A percentile compares a stretch with the other conserved stretches of the same genome.
phyloP scores from a whole-genome alignment of 2,888 invertebrate species.

The Aphodius sticticus region DNA sequence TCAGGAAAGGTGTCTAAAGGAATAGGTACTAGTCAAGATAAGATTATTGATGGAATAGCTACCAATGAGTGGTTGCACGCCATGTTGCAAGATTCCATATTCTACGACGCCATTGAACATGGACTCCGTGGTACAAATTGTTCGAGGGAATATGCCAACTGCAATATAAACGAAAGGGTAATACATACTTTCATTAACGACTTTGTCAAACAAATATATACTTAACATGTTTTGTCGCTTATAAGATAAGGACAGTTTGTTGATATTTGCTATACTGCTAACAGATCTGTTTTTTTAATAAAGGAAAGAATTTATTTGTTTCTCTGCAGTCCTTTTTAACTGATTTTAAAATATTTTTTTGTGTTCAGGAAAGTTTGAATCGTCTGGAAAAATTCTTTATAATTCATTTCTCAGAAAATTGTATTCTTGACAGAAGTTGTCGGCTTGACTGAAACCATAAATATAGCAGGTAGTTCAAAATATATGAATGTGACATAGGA shows the following conservation, averaged over 20 bases:
- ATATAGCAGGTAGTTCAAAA: no score
- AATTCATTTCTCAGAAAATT: no score
- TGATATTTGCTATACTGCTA: neutral
- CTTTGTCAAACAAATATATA: conserved; percentile 29
- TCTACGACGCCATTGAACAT: conserved; percentile 63
- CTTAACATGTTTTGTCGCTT: neutral
- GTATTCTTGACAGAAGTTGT: no score
- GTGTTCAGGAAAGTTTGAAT: no score
- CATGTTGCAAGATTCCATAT: conserved; percentile 63
- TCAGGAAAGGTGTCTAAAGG: conserved; percentile 56
- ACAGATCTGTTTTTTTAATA: no score
- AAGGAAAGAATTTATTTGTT: no score
- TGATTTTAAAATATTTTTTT: no score
- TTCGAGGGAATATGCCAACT: conserved; percentile 58
- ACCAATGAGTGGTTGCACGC: conserved; percentile 59
- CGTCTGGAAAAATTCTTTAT: no score
- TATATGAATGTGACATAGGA: no score
- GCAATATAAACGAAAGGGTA: conserved; percentile 52
- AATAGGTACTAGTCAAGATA: conserved; percentile 58
- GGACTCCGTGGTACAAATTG: conserved; percentile 61
- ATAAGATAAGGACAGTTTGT: neutral
- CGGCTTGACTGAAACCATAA: no score
- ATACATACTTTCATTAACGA: conserved; percentile 41
- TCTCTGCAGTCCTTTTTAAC: no score
- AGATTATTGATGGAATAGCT: conserved; percentile 62